These are phyloP conservation scores for Tretioscincus oriximinensis DNA, from an alignment of 2,113 vertebrate genomes.

Conservation along the genomic window DNA sequence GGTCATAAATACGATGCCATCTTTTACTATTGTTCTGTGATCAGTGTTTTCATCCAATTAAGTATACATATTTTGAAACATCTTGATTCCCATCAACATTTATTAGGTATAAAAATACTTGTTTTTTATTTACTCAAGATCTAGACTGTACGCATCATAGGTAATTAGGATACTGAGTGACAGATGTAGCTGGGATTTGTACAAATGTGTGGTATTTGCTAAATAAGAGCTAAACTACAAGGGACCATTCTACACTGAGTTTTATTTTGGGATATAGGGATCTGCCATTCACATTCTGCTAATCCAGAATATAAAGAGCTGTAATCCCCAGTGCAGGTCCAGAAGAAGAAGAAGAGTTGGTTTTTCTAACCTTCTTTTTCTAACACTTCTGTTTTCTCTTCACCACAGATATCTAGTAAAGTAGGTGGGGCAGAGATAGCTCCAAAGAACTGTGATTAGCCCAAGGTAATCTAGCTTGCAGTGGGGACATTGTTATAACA, in stretches of 20 bases:
- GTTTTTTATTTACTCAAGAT: conserved; percentile 37
- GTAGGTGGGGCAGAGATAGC: too few species aligned
- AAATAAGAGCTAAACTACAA: background rate
- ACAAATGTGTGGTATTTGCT: background rate
- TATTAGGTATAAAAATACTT: conserved; percentile 55
- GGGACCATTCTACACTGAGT: background rate
- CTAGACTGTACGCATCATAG: conserved; percentile 14
- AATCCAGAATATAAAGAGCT: too few species aligned
- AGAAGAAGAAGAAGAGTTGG: too few species aligned
- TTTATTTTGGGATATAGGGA: too few species aligned
- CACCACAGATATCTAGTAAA: too few species aligned
- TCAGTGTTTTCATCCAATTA: conserved; percentile 49
- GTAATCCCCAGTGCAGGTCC: too few species aligned
- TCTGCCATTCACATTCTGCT: too few species aligned
- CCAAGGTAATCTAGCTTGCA: too few species aligned
- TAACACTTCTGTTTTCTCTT: too few species aligned
- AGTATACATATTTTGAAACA: conserved; percentile 55
- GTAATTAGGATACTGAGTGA: conserved; percentile 6
- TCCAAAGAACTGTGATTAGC: too few species aligned
- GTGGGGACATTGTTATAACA: too few species aligned
- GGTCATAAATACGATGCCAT: conserved; percentile 37
- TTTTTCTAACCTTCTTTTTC: too few species aligned
- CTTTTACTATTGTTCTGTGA: conserved; percentile 47
- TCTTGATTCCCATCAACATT: conserved; percentile 44
- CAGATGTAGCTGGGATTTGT: background rate